Evolutionary conservation across 1,140 invertebrate species (phyloP), one percentile per base, ranked within the genome.

Genomic region (Grapholita molesta): DNA sequence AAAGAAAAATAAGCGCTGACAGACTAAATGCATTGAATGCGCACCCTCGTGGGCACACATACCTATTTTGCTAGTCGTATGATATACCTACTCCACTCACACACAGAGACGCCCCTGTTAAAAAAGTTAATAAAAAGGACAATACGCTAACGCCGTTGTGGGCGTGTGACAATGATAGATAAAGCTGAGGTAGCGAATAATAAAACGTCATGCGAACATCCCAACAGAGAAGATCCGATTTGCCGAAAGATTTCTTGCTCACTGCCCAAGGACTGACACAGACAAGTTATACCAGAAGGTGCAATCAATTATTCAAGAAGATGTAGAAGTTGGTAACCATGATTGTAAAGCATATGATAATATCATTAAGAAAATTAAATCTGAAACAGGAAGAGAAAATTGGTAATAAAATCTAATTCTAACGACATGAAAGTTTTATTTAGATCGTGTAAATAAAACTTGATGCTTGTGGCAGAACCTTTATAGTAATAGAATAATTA

Each of bases 131-230:
- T 61, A 61, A 61, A 61, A 61, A 61, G 55, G 55, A 61, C 55
- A 61, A 61, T 61, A 61, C 55, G 55, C 15, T 61, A 61, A 61
- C 55, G n/a, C 32, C 23, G 55, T 21, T 18, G 67, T 42, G 30
- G 65, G 68, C 28, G 55, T 38, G 42, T 68, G 75, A 79, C 77
- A 77, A 66, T 79, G 75, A 79, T 70, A 74, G 68, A 75, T 75
- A 77, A 72, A 74, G 73, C 72, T 69, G 66, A 70, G 70, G 70
- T 67, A 70, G 68, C 68, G 42, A 70, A 70, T 70, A 80, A 72
- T 71, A 75, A 78, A 65, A 78, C 78, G 73, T 76, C 77, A 75
- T 68, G 73, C 67, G 70, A 66, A 72, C 70, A 72, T 70, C 64
- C 64, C 69, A 57, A 25, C 38, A 30, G 30, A 53, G 55, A 7